Conservation (phyloP, 2,113 vertebrate genomes). For the Panurus biarmicus region DNA sequence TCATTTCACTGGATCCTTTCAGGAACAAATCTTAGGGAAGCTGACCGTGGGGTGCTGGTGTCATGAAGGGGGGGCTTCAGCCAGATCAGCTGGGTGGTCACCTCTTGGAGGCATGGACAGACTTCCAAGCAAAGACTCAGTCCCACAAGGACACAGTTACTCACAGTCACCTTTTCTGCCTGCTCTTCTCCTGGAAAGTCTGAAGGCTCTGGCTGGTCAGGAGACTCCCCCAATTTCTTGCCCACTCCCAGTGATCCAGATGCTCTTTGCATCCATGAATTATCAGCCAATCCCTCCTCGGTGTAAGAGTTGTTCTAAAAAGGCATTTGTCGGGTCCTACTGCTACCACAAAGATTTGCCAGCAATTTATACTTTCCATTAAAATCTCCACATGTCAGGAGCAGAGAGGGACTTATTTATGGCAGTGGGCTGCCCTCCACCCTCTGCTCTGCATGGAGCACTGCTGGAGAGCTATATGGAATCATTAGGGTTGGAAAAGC, state of each 20-base stretch:
- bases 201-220: neutral
- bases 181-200: neutral
- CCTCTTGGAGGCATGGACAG: neutral
- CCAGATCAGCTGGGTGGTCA: neutral
- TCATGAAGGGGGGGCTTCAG: neutral
- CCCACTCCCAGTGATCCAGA: neutral
- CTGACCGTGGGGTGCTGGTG: rapidly evolving
- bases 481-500: neutral
- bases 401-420: neutral
- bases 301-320: neutral
- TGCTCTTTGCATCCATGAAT: neutral
- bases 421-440: neutral
- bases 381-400: neutral
- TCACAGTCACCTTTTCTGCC: neutral
- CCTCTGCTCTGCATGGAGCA: neutral
- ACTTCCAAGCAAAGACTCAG: neutral
- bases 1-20: neutral
- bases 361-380: neutral
- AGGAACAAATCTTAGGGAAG: neutral
- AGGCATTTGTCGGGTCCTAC: neutral
- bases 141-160: neutral
- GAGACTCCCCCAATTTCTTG: neutral
- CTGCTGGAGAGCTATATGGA: neutral
- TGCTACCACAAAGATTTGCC: neutral
- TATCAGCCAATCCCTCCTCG: neutral